Conservation (phyloP, 2,888 invertebrate species). For the Idaea straminata region DNA sequence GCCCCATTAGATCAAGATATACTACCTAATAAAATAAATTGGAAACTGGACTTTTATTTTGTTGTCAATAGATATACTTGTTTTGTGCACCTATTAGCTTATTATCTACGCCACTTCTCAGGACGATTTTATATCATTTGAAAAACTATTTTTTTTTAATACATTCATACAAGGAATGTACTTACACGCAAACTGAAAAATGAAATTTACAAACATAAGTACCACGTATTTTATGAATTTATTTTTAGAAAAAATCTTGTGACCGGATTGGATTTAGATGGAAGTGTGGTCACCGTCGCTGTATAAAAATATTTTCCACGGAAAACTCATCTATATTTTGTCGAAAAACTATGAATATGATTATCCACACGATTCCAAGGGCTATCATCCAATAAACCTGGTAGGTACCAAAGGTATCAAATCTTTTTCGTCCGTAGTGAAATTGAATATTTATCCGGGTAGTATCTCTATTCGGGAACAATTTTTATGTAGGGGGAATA, state of each 20-base stretch:
- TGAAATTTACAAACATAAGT: constrained; percentile 7
- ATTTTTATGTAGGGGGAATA: constrained; percentile 79
- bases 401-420: constrained; percentile 77
- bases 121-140: neutral
- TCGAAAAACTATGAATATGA: constrained; percentile 76
- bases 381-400: constrained; percentile 77
- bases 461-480: constrained; percentile 80
- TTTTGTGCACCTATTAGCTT: neutral
- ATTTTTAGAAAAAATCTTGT: constrained; percentile 30
- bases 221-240: constrained; percentile 3
- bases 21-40: constrained; percentile 5
- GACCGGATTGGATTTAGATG: constrained; percentile 46
- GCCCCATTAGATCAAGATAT: constrained; percentile 3
- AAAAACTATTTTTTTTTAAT: neutral
- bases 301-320: constrained; percentile 51
- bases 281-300: constrained; percentile 38
- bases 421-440: constrained; percentile 79
- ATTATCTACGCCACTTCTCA: neutral
- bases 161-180: neutral
- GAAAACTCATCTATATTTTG: constrained; percentile 59
- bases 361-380: constrained; percentile 77
- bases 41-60: neutral
- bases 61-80: neutral
- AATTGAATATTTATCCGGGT: constrained; percentile 80
- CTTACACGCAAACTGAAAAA: neutral